A percentile compares a stretch with the other conserved stretches of the same genome.
These are phyloP conservation scores for Agrochola lota DNA, from an alignment of 2,888 invertebrate genomes.

Conservation along the genomic window DNA sequence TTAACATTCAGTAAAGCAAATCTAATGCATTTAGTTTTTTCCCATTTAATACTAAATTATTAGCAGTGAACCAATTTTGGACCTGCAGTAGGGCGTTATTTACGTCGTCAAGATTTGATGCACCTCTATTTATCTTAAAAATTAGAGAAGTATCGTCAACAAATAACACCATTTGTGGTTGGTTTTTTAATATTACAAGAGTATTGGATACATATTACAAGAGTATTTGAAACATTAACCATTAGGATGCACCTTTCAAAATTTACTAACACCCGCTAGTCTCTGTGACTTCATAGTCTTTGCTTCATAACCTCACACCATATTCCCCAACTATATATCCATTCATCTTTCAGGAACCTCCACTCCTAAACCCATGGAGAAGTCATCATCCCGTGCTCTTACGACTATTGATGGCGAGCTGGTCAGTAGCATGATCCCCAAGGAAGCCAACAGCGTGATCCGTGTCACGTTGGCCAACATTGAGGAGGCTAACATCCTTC, in stretches of 20 bases:
- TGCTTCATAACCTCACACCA: neutral
- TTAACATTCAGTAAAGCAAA: too few species aligned
- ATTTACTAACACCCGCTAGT: conserved; percentile 30
- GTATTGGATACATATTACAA: neutral
- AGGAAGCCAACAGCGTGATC: conserved; percentile 92
- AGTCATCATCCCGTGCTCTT: conserved; percentile 82
- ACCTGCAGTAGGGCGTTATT: too few species aligned
- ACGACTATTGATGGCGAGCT: conserved; percentile 87
- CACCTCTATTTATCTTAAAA: too few species aligned
- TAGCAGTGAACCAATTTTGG: too few species aligned
- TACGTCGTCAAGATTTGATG: too few species aligned
- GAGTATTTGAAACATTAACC: conserved; percentile 1
- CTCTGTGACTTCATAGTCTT: conserved; percentile 2
- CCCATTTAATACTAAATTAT: too few species aligned
- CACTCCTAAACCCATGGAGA: conserved; percentile 85
- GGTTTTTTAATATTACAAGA: too few species aligned
- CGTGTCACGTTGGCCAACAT: conserved; percentile 94
- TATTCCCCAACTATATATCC: neutral
- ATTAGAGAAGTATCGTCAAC: too few species aligned
- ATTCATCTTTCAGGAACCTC: conserved; percentile 79
- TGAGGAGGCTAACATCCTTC: conserved; percentile 94
- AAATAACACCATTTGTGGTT: too few species aligned
- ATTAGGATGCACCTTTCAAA: conserved; percentile 45
- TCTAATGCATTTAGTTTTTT: too few species aligned
- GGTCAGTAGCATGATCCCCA: conserved; percentile 88